Evolutionary conservation across 2,113 vertebrate genomes (phyloP), one percentile per base, ranked within the genome.

Genomic region (Tympanuchus pallidicinctus): DNA sequence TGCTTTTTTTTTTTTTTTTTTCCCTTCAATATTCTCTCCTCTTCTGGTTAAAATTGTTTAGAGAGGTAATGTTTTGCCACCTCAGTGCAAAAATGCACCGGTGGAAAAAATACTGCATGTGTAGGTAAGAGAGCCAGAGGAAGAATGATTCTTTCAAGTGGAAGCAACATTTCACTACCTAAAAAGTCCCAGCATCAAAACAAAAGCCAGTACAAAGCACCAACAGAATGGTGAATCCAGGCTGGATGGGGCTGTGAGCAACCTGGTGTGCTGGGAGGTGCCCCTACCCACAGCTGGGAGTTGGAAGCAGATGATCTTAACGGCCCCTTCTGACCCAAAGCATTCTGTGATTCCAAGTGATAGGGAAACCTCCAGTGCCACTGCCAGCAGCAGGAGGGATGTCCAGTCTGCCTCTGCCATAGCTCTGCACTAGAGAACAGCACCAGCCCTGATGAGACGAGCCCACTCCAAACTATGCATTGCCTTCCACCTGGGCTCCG

Each of bases 381-480:
- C 57, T 40, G 54, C 40, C 12, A 3, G 3, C 45, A 61, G 63
- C 27, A 32, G 45, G 17, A 73, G 19, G 4, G 45, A 8, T 59
- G 54, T 40, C 30, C 15, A 7, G 0, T 28, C 20, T 42, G 47
- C 50, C 8, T 32, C 63, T 3, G 2, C 7, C 22, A 1, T 25
- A 22, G 28, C 77, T 63, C 54, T 56, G 60, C 19, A 2, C 0
- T 0, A 12, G 19, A 18, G 66, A 43, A 21, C 9, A 4, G 1
- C 10, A 7, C 1, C 7, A 22, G 1, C 30, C 32, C 22, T 10
- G 60, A 16, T 8, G 61, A 27, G 32, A 50, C 32, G 28, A 69
- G 9, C 24, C 50, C 0, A 4, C 40, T 50, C 57, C 14, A 42
- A 38, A 50, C 14, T 6, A 1, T 0, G 3, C 42, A 20, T 8